Conservation (phyloP, 2,888 invertebrate species). For the Volucella bombylans region DNA sequence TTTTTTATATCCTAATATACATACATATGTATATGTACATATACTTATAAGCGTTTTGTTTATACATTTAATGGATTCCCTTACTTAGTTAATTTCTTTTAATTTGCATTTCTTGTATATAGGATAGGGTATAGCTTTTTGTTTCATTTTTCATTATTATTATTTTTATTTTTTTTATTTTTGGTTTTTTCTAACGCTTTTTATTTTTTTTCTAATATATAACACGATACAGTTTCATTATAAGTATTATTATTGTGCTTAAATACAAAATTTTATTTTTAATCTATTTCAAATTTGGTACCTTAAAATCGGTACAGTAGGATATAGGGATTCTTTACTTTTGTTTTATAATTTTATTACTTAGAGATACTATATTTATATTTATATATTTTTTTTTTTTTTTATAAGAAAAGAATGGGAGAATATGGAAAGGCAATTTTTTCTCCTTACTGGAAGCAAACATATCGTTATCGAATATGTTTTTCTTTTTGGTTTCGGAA, state of each 20-base stretch:
- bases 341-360: constrained; percentile 16
- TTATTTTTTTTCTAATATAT: constrained; percentile 22
- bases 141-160: constrained; percentile 16
- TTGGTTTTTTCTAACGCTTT: constrained; percentile 15
- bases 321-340: constrained; percentile 34
- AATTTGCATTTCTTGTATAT: constrained; percentile 36
- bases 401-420: not conserved
- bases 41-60: constrained; percentile 56
- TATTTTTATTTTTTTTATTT: constrained; percentile 1
- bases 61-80: constrained; percentile 35
- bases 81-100: constrained; percentile 6
- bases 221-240: constrained; percentile 39
- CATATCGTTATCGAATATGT: not conserved
- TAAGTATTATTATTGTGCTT: constrained; percentile 19
- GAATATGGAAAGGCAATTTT: constrained; percentile 12
- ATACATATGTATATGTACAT: constrained; percentile 45
- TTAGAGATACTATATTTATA: constrained; percentile 7
- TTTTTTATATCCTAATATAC: constrained; percentile 24
- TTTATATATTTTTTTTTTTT: constrained; percentile 20
- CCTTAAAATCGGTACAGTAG: constrained; percentile 58
- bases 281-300: constrained; percentile 27
- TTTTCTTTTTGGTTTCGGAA: not conserved
- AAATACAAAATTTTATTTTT: constrained; percentile 41
- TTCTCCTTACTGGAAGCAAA: constrained; percentile 23
- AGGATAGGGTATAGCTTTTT: constrained; percentile 34